phyloP scores from a whole-genome alignment of 2,797 vertebrate genomes.

The Hyperoplus lanceolatus region DNA sequence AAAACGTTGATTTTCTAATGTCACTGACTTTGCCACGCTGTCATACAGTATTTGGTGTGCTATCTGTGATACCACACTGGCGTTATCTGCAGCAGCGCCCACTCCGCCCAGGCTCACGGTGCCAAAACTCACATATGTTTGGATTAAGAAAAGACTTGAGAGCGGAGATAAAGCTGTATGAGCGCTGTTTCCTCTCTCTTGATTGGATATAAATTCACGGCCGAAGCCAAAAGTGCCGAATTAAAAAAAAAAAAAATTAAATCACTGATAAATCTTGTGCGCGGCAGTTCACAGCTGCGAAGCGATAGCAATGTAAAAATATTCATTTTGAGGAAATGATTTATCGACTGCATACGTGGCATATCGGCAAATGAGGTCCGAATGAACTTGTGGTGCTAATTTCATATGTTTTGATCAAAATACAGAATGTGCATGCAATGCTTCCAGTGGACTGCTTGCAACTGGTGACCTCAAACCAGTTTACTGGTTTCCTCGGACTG shows the following conservation, averaged over 20 bases:
- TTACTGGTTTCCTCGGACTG: no score
- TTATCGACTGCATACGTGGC: neutral
- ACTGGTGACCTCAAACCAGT: neutral
- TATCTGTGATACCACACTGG: constrained; percentile 50
- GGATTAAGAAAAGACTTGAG: constrained; percentile 30
- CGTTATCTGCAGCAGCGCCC: constrained; percentile 63
- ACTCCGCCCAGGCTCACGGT: constrained; percentile 49
- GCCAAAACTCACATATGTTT: constrained; percentile 14
- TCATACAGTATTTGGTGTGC: neutral
- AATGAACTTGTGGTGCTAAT: neutral
- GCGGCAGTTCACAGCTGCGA: neutral
- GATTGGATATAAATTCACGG: constrained; percentile 28
- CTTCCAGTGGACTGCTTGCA: neutral
- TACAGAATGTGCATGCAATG: neutral
- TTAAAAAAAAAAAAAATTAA: constrained; percentile 17
- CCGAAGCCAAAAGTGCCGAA: neutral
- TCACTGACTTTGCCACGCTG: neutral
- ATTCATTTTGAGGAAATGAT: neutral
- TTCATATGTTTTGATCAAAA: neutral
- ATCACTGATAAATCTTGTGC: constrained; percentile 25
- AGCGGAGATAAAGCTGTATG: constrained; percentile 2
- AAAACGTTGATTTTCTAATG: neutral
- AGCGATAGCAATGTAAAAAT: neutral
- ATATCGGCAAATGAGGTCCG: neutral
- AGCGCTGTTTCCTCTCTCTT: neutral